Percentiles rank a stretch among this genome's conserved stretches.
Evolutionary conservation across 1,140 invertebrate species (phyloP).

Genomic region (Nilaparvata lugens): DNA sequence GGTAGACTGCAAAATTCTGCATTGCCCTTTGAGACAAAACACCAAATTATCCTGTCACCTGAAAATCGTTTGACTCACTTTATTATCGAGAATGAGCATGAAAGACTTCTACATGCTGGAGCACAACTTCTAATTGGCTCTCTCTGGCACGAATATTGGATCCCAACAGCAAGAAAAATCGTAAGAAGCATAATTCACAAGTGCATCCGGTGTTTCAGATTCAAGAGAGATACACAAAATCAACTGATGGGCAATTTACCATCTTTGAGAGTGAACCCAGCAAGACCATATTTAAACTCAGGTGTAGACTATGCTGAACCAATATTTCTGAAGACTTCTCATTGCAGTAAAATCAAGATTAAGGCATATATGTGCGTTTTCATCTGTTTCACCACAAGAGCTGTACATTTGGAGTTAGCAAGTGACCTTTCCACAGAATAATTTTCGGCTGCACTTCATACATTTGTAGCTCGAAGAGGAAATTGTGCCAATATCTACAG

Average conservation of each 20-base stretch:
- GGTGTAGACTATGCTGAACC: slow-evolving; percentile 38
- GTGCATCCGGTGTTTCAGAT: slow-evolving; percentile 28
- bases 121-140: slow-evolving; percentile 21
- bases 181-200: slow-evolving; percentile 22
- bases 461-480: slow-evolving; percentile 36
- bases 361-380: slow-evolving; percentile 38
- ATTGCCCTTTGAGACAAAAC: slow-evolving; percentile 11
- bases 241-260: slow-evolving; percentile 32
- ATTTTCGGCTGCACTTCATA: slow-evolving; percentile 33
- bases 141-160: slow-evolving; percentile 30
- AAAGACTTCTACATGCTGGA: slow-evolving; percentile 28
- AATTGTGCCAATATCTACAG: slow-evolving; percentile 28
- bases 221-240: slow-evolving; percentile 10
- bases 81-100: slow-evolving; percentile 29
- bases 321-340: slow-evolving; percentile 29
- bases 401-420: slow-evolving; percentile 37
- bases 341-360: slow-evolving; percentile 20
- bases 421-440: slow-evolving; percentile 32
- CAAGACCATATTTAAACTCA: slow-evolving; percentile 27
- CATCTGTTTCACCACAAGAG: slow-evolving; percentile 35
- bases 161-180: slow-evolving; percentile 20
- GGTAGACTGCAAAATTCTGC: slow-evolving; percentile 16
- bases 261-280: slow-evolving; percentile 22
- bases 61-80: slow-evolving; percentile 28
- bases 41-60: slow-evolving; percentile 20